Conservation (phyloP, 2,797 vertebrate species). For the Myripristis murdjan region DNA sequence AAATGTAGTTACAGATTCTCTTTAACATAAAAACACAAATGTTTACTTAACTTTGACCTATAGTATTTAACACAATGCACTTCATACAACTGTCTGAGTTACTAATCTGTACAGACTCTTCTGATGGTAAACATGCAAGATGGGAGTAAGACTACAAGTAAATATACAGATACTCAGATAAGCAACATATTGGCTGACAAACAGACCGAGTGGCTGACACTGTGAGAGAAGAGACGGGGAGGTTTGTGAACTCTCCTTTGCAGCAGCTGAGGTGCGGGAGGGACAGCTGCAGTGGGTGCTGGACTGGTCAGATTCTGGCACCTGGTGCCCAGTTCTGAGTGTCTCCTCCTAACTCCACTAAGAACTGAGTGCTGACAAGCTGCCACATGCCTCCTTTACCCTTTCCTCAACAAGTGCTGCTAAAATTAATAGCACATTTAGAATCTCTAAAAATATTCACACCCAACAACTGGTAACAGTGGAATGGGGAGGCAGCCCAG, state of each 20-base stretch:
- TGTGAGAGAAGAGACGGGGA: constrained; percentile 46
- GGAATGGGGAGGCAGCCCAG: constrained; percentile 53
- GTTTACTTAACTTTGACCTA: constrained; percentile 49
- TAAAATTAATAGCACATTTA: constrained; percentile 83
- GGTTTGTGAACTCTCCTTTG: constrained; percentile 33
- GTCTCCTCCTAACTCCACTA: constrained; percentile 50
- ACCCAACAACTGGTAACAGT: constrained; percentile 77
- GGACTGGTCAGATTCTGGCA: constrained; percentile 57
- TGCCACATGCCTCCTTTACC: constrained; percentile 52
- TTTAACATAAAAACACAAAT: constrained; percentile 51
- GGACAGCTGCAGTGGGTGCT: constrained; percentile 72
- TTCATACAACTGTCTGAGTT: constrained; percentile 18
- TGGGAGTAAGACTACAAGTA: constrained; percentile 20
- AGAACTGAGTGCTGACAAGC: constrained; percentile 58
- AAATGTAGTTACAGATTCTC: neutral
- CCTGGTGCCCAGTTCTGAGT: constrained; percentile 49
- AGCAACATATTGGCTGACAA: constrained; percentile 24
- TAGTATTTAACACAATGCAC: constrained; percentile 20
- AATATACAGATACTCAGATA: constrained; percentile 30
- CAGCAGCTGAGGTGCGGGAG: constrained; percentile 75
- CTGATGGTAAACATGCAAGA: constrained; percentile 29
- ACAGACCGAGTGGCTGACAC: constrained; percentile 46
- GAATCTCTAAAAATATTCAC: constrained; percentile 83
- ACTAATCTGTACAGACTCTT: constrained; percentile 15
- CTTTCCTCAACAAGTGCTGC: constrained; percentile 73